Evolutionary conservation across 2,797 vertebrate species (phyloP), one percentile per base, ranked within the genome.

Genomic region (Manis crassicaudata): DNA sequence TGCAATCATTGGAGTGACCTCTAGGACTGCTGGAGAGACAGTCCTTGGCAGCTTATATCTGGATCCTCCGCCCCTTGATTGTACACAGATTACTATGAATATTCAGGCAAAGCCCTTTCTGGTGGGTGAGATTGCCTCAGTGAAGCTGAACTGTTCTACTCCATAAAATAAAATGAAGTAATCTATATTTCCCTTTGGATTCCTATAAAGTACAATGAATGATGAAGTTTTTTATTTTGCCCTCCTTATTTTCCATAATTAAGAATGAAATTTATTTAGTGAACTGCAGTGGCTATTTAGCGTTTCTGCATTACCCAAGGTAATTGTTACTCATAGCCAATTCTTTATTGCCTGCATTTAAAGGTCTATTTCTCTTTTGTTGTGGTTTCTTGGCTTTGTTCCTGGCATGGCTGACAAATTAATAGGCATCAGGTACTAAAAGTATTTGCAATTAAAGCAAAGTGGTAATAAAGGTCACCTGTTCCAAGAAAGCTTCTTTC

Each of bases 241-340:
- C 14, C 8, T 95, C 77, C 79, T 95, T 92, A 83, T 96, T 95
- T 95, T 96, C 94, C 67, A 56, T 97, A 93, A 95, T 96, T 94
- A 95, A 97, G 95, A 97, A 52, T 89, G 80, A 85, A 96, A 96
- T 96, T 95, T 95, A 97, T 94, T 90, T 85, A 92, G 92, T 84
- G 63, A 92, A 82, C 72, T 67, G 11, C 52, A 73, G 80, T 43
- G 52, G 86, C 96, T 95, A 70, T 83, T 97, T 95, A 90, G 37
- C 18, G 23, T 95, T 85, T 81, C 91, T 96, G 18, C 58, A 70
- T 97, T 93, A 92, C 95, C 88, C 95, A 82, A 94, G 82, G 91
- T 95, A 95, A 95, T 94, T 96, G 80, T 92, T 97, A 95, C 86
- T 88, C 76, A 67, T 89, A 95, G 79, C 75, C 32, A 81, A 46